These are phyloP conservation scores for Glaucomys volans DNA, from an alignment of 2,113 vertebrate genomes.

Conservation along the genomic window DNA sequence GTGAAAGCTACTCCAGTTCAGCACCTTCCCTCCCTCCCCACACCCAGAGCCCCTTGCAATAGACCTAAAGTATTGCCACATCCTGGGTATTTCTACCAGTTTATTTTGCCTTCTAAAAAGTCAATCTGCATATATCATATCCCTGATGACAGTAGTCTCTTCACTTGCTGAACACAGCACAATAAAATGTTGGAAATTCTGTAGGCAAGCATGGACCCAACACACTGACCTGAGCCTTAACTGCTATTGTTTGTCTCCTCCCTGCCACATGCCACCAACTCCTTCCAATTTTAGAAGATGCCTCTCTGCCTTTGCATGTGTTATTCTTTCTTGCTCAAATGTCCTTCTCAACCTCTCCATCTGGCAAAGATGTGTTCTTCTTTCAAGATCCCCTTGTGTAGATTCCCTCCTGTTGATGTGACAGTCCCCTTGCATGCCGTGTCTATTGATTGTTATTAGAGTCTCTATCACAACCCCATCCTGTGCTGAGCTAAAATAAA, in stretches of 20 bases:
- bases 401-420: background rate
- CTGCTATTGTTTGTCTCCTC: background rate
- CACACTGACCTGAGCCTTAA: background rate
- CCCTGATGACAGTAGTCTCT: background rate
- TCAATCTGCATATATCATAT: background rate
- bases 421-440: background rate
- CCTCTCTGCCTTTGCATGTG: background rate
- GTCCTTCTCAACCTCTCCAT: background rate
- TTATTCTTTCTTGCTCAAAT: background rate
- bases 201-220: no score
- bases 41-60: background rate
- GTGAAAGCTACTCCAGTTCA: fast-evolving
- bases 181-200: background rate
- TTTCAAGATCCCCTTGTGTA: background rate
- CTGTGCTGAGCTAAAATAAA: background rate
- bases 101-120: background rate
- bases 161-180: background rate
- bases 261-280: background rate
- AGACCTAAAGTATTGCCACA: background rate
- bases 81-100: background rate
- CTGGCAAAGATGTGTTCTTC: background rate
- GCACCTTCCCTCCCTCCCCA: background rate
- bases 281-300: background rate
- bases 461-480: background rate
- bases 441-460: background rate